Evolutionary conservation across 2,797 vertebrate species (phyloP).

Genomic region (Cirrhinus molitorella): DNA sequence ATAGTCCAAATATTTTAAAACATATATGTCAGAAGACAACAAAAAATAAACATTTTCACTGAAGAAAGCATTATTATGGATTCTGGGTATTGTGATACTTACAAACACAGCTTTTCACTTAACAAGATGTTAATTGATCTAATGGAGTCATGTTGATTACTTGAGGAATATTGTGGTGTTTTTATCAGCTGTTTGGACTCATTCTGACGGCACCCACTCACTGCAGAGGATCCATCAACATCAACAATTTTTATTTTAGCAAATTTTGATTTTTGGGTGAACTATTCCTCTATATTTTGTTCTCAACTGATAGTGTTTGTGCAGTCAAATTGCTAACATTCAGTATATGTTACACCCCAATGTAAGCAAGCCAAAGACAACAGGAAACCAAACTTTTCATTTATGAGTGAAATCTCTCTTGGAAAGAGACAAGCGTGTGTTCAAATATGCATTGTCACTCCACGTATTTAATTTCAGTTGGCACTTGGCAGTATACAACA

Average conservation of each 20-base stretch:
- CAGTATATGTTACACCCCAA: background rate
- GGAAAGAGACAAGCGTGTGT: background rate
- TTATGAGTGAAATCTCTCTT: background rate
- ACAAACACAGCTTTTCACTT: background rate
- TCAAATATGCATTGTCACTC: background rate
- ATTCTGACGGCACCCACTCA: background rate
- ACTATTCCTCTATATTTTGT: background rate
- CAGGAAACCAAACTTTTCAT: background rate
- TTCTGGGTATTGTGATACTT: background rate
- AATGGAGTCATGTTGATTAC: background rate
- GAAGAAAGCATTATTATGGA: background rate
- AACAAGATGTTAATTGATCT: background rate
- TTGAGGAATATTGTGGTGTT: background rate
- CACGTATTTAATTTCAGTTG: background rate
- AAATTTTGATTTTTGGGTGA: background rate
- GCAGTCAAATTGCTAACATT: background rate
- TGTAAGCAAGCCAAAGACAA: background rate
- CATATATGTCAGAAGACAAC: no score
- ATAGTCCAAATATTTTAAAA: background rate
- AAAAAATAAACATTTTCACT: background rate
- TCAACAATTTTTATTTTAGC: no score
- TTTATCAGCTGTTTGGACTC: background rate
- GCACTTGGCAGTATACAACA: constrained; percentile 10
- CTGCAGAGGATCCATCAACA: background rate
- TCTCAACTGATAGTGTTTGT: background rate